Base-by-base conservation (phyloP, 1,140 invertebrate genomes). In the Fopius arisanus region DNA sequence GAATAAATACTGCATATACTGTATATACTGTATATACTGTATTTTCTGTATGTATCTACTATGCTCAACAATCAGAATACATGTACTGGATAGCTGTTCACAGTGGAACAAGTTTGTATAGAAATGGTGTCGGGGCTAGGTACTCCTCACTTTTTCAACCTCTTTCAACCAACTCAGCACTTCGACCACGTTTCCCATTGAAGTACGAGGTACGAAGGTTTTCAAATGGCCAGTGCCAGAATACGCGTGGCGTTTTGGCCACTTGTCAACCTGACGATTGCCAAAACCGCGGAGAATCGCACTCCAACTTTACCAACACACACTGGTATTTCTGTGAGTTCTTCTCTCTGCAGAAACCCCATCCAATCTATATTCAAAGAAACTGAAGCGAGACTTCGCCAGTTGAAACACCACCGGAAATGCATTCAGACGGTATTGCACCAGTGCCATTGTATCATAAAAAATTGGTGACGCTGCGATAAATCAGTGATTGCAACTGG, bases 401-500 rank as follows among this genome's bases (percentile, higher is more conserved):
- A 67, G n/a, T 72, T 65, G 72, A 68, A 67, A 67, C 72, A 63
- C 28, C 10, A 14, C 23, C 62, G 65, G 72, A 73, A 73, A 73
- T 73, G 43, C 72, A 73, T 73, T 73, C 65, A 73, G 72, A 73
- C 67, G 65, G 72, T 63, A 21, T 59, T 67, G 41, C 71, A n/a
- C n/a, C 2, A 4, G 29, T 16, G 37, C 12, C 48, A 43, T 31
- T 23, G 48, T n/a, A 31, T 67, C 16, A 23, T 54, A 10, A 9
- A 40, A 54, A 67, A 51, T 48, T 23, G 37, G 16, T 33, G 21
- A 67, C 7, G 12, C 3, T 54, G 7, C 48, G 48, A 54, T 21
- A 54, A 54, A 54, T 54, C 16, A 54, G 7, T 23, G 19, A 54
- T 43, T 43, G 3, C 14, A 43, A 43, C 40, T 4, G 12, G 33